Percentiles rank a stretch among this genome's conserved stretches.
Conservation (phyloP, 2,113 vertebrate species). For the Chamaetylas fuelleborni region DNA sequence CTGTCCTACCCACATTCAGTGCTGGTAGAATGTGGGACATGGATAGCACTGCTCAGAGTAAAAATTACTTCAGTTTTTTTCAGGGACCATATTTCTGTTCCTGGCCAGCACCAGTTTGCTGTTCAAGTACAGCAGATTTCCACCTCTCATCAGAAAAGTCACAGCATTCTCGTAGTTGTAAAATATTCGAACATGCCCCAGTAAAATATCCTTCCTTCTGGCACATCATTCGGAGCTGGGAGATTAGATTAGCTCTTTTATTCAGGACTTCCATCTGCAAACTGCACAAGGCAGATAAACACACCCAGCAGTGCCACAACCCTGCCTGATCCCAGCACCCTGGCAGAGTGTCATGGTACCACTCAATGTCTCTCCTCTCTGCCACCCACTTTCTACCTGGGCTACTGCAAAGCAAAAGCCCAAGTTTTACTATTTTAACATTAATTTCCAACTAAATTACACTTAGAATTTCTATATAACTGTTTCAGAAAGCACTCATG, state of each 20-base stretch:
- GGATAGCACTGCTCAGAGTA: not conserved
- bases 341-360: not conserved
- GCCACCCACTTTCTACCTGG: too few species aligned
- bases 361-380: not conserved
- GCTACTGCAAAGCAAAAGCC: not conserved
- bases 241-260: not conserved
- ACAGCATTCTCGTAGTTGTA: not conserved
- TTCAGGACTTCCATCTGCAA: not conserved
- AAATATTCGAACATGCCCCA: not conserved
- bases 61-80: not conserved
- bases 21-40: not conserved
- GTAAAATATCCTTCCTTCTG: not conserved
- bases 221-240: not conserved
- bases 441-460: not conserved
- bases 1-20: not conserved
- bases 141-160: not conserved
- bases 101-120: not conserved
- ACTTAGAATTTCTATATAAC: not conserved
- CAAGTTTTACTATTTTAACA: not conserved
- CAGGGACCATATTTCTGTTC: not conserved
- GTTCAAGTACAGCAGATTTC: fast-evolving
- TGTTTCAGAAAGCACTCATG: not conserved
- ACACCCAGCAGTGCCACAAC: fast-evolving
- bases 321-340: not conserved
- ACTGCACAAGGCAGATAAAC: not conserved